phyloP scores from a whole-genome alignment of 2,797 vertebrate genomes.

The Cynodonichthys magdalenae region DNA sequence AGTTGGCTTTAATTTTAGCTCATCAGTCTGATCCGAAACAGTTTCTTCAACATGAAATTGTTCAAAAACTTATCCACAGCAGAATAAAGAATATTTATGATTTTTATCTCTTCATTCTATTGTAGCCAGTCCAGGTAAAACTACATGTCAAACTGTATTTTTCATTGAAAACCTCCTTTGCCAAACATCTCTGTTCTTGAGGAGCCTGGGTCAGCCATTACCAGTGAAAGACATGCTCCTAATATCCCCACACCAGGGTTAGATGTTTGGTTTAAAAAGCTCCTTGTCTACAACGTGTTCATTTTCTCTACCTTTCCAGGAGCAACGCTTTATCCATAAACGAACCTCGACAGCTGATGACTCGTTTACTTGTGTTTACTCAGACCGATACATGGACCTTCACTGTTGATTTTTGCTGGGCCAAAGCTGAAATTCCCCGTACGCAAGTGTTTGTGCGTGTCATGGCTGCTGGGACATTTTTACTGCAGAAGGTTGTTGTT shows the following conservation, averaged over 20 bases:
- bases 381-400: slow-evolving; percentile 62
- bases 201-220: neutral
- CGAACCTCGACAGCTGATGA: slow-evolving; percentile 37
- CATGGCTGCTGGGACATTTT: slow-evolving; percentile 19
- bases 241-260: slow-evolving; percentile 35
- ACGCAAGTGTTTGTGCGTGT: slow-evolving; percentile 35
- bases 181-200: too few relatives aligned
- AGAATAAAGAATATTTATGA: too few relatives aligned
- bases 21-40: too few relatives aligned
- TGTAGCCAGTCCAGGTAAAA: too few relatives aligned
- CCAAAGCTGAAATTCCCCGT: slow-evolving; percentile 47
- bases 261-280: slow-evolving; percentile 61
- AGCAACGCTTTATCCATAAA: slow-evolving; percentile 62
- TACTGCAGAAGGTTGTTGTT: slow-evolving; percentile 30
- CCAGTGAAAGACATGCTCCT: neutral
- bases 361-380: slow-evolving; percentile 59
- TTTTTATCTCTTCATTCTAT: too few relatives aligned
- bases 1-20: too few relatives aligned
- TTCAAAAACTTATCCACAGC: too few relatives aligned
- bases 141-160: too few relatives aligned
- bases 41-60: too few relatives aligned
- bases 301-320: slow-evolving; percentile 48
- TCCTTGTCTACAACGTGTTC: slow-evolving; percentile 54
- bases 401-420: slow-evolving; percentile 59
- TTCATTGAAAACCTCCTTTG: neutral